Evolutionary conservation across 1,140 invertebrate species (phyloP), one percentile per base, ranked within the genome.

Genomic region (Drepana arcuata): DNA sequence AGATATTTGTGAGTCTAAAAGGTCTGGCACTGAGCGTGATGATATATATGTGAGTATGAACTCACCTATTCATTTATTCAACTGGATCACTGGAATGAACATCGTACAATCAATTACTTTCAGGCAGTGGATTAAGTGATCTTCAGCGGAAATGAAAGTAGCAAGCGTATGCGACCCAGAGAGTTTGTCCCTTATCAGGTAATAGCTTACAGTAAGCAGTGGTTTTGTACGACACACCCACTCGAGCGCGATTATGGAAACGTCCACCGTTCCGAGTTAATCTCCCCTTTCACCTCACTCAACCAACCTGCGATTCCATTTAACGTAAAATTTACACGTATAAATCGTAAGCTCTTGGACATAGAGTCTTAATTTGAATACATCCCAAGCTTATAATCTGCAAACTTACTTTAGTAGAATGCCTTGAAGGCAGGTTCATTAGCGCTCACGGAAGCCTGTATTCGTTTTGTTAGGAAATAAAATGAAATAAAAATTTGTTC

Each of bases 371-470:
- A 34, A 50, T 34, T 45, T 2, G 34, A 28, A 30, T 18, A 16
- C 15, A n/a, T n/a, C 24, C 27, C n/a, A 34, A 12, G 25, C 24
- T 41, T 16, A 34, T 27, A 30, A 35, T 14, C 11, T 12, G 43
- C 37, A 46, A 35, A 37, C 39, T 48, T 42, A 18, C 42, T 23
- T 14, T 36, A 29, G 14, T 25, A 39, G 35, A 48, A 48, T 42
- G 39, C 35, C 42, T 36, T 42, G 45, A 58, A 58, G 43, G 49
- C 46, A 47, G 38, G 55, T 58, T 58, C 50, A 58, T 58, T 58
- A 58, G 41, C 46, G 55, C 37, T 53, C 49, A 31, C 34, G 36
- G 39, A 48, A 50, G 41, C 41, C 34, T 50, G 47, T 41, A 41
- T 45, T 46, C 46, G 46, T 48, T 44, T 41, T 48, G 48, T 47